Evolutionary conservation across 2,113 vertebrate genomes (phyloP), one percentile per base, ranked within the genome.

Genomic region (Macquaria australasica): DNA sequence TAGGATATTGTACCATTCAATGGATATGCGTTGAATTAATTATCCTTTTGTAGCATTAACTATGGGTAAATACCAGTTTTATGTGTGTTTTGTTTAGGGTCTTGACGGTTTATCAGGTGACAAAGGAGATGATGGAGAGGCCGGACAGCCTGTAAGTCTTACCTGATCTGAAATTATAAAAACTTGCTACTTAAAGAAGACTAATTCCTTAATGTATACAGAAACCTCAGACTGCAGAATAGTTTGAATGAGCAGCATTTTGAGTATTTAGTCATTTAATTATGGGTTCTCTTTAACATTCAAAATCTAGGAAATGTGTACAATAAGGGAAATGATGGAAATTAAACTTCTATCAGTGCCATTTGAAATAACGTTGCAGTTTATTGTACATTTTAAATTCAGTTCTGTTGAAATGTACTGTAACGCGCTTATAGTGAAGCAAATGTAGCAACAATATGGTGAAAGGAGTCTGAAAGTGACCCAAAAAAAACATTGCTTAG

Each of bases 91-190:
- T 77, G 67, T 56, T 79, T 50, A 99, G 98, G 98, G 98, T 84
- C 93, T 97, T 55, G 98, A 99, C 78, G 98, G 98, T 56, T 92
- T 95, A 83, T 20, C 94, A 21, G 98, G 98, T 76, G 98, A 99
- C 73, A 99, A 99, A 84, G 98, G 98, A 92, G 98, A 99, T 82
- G 97, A 99, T 31, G 98, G 98, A 91, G 98, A 99, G 18, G 81
- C 97, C 25, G 98, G 98, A 48, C 98, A 98, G 69, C 97, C 96
- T 39, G 98, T 99, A 92, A 97, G 97, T 96, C 45, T 59, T 23
- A 53, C 8, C 34, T 48, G 7, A 55, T 56, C 16, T 74, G 3
- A 77, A 39, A 39, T 14, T 31, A 10, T 64, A 20, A 53, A 81
- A 37, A 45, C 8, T 3, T 55, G 18, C 41, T 8, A n/a, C 43